phyloP scores from a whole-genome alignment of 2,797 vertebrate species.

The Rhinophrynus dorsalis region DNA sequence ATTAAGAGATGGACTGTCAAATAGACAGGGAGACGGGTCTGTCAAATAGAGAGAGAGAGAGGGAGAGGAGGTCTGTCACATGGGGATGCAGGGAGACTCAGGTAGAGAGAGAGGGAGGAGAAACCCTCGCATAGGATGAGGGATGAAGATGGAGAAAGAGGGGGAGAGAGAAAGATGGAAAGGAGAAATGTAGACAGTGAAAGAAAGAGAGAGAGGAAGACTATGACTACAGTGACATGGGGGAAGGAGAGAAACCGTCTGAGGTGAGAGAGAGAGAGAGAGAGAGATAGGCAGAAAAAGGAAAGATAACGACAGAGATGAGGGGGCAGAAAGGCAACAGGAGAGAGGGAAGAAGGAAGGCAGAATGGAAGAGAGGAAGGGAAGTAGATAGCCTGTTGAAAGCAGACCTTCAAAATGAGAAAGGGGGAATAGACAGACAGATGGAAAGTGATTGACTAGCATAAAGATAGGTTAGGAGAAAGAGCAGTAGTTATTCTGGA shows the following conservation, averaged over 20 bases:
- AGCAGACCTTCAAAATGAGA: background rate
- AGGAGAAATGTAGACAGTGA: background rate
- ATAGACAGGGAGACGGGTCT: background rate
- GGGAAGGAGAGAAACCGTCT: background rate
- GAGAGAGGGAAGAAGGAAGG: constrained; percentile 22
- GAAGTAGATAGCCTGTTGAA: background rate
- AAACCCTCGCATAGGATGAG: background rate
- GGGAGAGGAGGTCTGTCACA: background rate
- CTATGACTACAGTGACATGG: background rate
- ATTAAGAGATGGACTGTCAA: background rate
- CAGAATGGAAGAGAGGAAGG: constrained; percentile 14
- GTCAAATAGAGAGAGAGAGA: too few relatives aligned
- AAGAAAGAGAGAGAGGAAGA: background rate
- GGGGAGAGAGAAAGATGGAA: background rate
- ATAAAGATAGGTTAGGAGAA: background rate
- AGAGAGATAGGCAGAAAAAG: background rate
- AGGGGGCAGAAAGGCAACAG: constrained; percentile 18
- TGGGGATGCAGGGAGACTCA: background rate
- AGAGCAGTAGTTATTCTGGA: too few relatives aligned
- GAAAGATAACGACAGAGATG: background rate
- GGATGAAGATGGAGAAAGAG: background rate
- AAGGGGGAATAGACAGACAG: background rate
- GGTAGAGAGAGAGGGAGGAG: background rate
- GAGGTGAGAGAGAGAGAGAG: background rate
- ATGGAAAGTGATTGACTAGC: background rate